These are phyloP conservation scores for Pelobates cultripes DNA, from an alignment of 2,797 vertebrate genomes.

Conservation along the genomic window DNA sequence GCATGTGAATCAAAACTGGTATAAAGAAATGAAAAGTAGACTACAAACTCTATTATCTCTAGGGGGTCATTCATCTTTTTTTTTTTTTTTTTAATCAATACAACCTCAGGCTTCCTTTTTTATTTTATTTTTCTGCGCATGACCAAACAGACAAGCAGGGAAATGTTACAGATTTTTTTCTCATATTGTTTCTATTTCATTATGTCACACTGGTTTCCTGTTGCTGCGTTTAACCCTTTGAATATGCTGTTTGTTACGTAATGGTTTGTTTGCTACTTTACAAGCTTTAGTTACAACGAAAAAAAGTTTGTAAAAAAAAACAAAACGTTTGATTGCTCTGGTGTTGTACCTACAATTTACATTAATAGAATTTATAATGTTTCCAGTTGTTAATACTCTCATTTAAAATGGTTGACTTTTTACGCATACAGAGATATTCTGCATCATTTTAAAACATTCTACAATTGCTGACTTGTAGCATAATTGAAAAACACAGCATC, in stretches of 20 bases:
- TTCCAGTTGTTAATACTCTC: slow-evolving; percentile 1
- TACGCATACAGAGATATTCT: slow-evolving; percentile 26
- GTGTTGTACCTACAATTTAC: slow-evolving; percentile 39
- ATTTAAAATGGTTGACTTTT: slow-evolving; percentile 14
- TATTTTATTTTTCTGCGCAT: slow-evolving; percentile 67
- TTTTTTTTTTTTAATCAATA: slow-evolving; percentile 67
- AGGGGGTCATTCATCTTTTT: slow-evolving; percentile 76
- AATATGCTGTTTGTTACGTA: background rate
- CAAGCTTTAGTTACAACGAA: too few relatives aligned
- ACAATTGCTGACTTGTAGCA: background rate
- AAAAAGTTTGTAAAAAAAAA: too few relatives aligned
- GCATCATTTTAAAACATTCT: slow-evolving; percentile 43
- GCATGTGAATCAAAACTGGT: slow-evolving; percentile 78
- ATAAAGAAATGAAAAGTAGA: slow-evolving; percentile 82
- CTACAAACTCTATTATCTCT: slow-evolving; percentile 78
- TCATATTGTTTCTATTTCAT: slow-evolving; percentile 50
- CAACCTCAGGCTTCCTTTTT: slow-evolving; percentile 60
- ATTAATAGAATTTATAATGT: background rate
- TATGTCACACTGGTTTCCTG: background rate
- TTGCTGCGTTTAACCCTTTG: background rate
- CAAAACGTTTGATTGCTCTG: too few relatives aligned
- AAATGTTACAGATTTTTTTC: slow-evolving; percentile 52
- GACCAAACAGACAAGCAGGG: slow-evolving; percentile 61
- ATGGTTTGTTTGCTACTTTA: background rate
- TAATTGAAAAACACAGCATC: slow-evolving; percentile 25